Evolutionary conservation across 2,888 invertebrate species (phyloP), one percentile per base, ranked within the genome.

Genomic region (Marronus borbonicus): DNA sequence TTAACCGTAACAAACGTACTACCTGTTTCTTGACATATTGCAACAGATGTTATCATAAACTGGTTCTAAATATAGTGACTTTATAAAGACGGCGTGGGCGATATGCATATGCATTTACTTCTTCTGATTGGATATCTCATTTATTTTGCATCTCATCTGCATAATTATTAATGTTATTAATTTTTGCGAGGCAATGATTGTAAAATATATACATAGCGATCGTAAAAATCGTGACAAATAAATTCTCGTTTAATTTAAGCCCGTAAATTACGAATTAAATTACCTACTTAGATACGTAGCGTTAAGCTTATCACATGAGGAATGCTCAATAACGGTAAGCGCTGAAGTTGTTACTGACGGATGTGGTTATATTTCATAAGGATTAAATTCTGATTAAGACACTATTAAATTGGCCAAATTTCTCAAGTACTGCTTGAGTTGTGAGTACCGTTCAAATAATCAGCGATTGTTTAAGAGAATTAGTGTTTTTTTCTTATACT

Each of bases 31-130:
- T 74, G 72, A 74, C 72, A 74, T 74, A 74, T 74, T 74, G 72
- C 72, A 74, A 74, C 72, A 74, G 72, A 74, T 74, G 72, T 60
- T 74, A 74, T 74, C 72, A 74, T 60, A 60, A 72, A 74, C 72
- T 74, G 72, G 72, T 74, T 74, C 72, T 74, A 74, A 74, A 74
- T 74, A 74, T 74, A 74, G 72, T 62, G 58, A 60, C 60, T 74
- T 60, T 74, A 74, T 74, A 74, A 74, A 74, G 72, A 60, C 60
- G 39, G 72, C 72, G 72, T 74, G 72, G 72, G 72, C 72, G 72
- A 74, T 60, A 74, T 60, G 44, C 72, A 74, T 60, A 74, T 74
- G 72, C 49, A 74, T 74, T 60, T 44, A 44, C 44, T 44, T 44
- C 60, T 60, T 60, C 72, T 74, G 72, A 74, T 74, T 60, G 72